These are phyloP conservation scores for Spilogale gracilis DNA, from an alignment of 2,113 vertebrate genomes.

Conservation along the genomic window DNA sequence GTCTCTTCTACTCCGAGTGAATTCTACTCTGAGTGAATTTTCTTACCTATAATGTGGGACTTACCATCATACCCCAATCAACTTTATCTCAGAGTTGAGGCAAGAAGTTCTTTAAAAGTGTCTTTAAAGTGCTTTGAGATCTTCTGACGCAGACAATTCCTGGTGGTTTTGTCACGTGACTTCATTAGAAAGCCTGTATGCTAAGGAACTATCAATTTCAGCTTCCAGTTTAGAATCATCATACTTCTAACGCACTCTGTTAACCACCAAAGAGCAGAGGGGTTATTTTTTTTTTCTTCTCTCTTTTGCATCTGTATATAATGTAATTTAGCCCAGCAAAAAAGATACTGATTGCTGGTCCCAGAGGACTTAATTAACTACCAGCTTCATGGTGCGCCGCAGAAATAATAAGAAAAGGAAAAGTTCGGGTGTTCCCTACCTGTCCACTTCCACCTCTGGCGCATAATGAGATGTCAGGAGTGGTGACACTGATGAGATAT, in stretches of 20 bases:
- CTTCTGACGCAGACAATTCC: slow-evolving; percentile 38
- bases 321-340: slow-evolving; percentile 85
- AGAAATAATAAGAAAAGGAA: slow-evolving; percentile 85
- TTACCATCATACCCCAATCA: background rate
- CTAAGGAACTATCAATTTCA: slow-evolving; percentile 72
- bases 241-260: slow-evolving; percentile 81
- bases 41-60: background rate
- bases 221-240: slow-evolving; percentile 81
- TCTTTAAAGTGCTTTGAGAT: slow-evolving; percentile 65
- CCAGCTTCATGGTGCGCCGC: slow-evolving; percentile 76
- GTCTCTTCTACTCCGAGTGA: background rate
- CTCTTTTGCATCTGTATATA: slow-evolving; percentile 79
- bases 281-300: slow-evolving; percentile 70
- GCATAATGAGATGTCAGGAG: slow-evolving; percentile 87
- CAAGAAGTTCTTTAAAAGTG: slow-evolving; percentile 61
- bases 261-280: slow-evolving; percentile 80
- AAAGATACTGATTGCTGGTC: slow-evolving; percentile 86
- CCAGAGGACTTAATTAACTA: slow-evolving; percentile 92
- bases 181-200: slow-evolving; percentile 80
- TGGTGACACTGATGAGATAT: slow-evolving; percentile 85
- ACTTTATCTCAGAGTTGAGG: slow-evolving; percentile 51
- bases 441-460: slow-evolving; percentile 87
- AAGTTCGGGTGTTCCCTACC: slow-evolving; percentile 84
- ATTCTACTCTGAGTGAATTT: background rate
- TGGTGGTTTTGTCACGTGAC: slow-evolving; percentile 55